These are phyloP conservation scores for Dusona sp. DNA, from an alignment of 2,888 invertebrate species.

Conservation along the genomic window DNA sequence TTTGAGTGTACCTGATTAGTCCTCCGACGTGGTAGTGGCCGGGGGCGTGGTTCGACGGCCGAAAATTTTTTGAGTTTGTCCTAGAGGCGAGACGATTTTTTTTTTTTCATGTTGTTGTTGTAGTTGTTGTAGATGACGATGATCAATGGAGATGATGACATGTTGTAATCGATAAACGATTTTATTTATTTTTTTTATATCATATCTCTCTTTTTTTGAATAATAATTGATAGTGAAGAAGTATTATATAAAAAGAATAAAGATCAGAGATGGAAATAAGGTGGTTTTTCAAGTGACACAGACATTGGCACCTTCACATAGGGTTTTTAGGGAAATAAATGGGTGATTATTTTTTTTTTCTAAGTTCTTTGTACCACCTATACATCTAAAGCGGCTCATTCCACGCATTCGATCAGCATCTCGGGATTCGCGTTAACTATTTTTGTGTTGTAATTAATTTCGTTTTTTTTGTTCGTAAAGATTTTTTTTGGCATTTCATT, in stretches of 20 bases:
- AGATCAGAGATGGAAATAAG: constrained; percentile 61
- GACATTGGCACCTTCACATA: constrained; percentile 76
- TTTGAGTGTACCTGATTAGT: constrained; percentile 81
- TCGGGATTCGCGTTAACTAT: constrained; percentile 69
- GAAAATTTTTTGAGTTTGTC: constrained; percentile 77
- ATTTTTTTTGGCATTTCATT: constrained; percentile 23
- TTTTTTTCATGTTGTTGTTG: constrained; percentile 60
- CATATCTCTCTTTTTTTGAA: constrained; percentile 33
- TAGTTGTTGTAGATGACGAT: constrained; percentile 73
- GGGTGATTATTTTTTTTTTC: constrained; percentile 75
- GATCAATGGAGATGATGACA: constrained; percentile 71
- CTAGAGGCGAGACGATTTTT: constrained; percentile 74
- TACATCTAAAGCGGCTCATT: constrained; percentile 85
- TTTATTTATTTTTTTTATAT: constrained; percentile 11
- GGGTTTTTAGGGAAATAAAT: constrained; percentile 83
- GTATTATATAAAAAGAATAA: constrained; percentile 55
- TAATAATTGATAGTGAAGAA: constrained; percentile 52
- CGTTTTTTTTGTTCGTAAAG: constrained; percentile 1
- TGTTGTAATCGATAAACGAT: constrained; percentile 64
- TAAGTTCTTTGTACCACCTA: constrained; percentile 85
- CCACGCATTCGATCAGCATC: constrained; percentile 83
- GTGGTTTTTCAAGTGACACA: constrained; percentile 67
- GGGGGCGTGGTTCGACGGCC: constrained; percentile 76
- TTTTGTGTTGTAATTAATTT: constrained; percentile 53
- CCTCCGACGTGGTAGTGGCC: constrained; percentile 78